Base-by-base conservation (phyloP, 2,888 invertebrate genomes). In the Pristionchus mayeri region DNA sequence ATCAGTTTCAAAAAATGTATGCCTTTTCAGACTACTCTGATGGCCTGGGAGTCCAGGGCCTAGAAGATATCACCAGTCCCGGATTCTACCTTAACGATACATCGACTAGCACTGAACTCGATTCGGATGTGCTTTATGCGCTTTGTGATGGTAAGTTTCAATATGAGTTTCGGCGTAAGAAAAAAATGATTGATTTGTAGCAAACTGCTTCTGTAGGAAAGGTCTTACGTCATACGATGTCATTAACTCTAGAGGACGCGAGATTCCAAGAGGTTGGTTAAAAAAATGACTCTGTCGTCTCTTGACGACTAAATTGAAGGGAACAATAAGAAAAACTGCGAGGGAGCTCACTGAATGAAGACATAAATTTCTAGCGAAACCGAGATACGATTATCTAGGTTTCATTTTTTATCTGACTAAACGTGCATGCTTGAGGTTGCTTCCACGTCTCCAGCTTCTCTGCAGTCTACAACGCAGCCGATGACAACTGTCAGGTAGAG, bases 41-140 rank as follows among this genome's bases (percentile, higher is more conserved):
- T 3, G 63, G 63, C 3, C 3, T 6, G 1, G 30, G 37, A 16
- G 27, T 63, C 18, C 30, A 63, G 34, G 63, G 63, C 18, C 63
- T 63, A 18, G 63, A 34, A 37, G 63, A 30, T 6, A 63, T 63
- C 21, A 21, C 63, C 11, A 63, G 63, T 37, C 63, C 63, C 3
- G 63, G 63, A 63, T 63, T 18, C 37, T 63, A 63, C 37, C 16
- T 63, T 34, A 63, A 63, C 18, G 63, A 63, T 37, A 37, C 63
- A n/a, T 34, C 30, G 18, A 63, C 63, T 30, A 30, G 18, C 27
- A n/a, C 30, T 6, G 37, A 63, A 34, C 16, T 63, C 7, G 63
- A 34, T 16, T 3, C 63, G 34, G 63, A 63, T 63, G 37, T 63
- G 63, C 63, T 63, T 2, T 63, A 63, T 18, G 63, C 37, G 7